phyloP scores from a whole-genome alignment of 1,140 invertebrate species.

The Rhynchophorus ferrugineus region DNA sequence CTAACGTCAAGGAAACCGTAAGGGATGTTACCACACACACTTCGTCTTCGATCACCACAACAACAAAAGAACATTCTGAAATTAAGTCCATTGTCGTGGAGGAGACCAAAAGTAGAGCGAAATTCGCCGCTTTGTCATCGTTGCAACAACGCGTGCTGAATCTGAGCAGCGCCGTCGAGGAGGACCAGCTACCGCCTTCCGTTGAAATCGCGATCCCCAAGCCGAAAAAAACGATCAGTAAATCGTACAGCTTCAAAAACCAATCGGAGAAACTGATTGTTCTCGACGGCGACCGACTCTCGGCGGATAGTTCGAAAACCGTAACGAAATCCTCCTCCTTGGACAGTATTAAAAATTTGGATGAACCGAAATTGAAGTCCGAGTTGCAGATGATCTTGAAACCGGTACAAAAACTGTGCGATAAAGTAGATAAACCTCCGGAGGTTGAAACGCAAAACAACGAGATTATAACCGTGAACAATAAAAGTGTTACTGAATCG shows the following conservation, averaged over 20 bases:
- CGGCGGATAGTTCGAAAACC: slow-evolving; percentile 9
- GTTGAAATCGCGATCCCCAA: slow-evolving; percentile 43
- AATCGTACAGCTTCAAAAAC: slow-evolving; percentile 57
- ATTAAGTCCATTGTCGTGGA: slow-evolving; percentile 19
- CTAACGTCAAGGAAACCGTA: slow-evolving; percentile 9
- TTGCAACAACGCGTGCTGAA: slow-evolving; percentile 42
- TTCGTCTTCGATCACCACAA: slow-evolving; percentile 3
- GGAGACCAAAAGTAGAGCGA: slow-evolving; percentile 37
- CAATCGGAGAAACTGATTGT: background rate
- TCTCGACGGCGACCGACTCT: slow-evolving; percentile 9
- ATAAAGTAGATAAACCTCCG: slow-evolving; percentile 9
- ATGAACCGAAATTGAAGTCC: slow-evolving; percentile 33
- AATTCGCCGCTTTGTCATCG: slow-evolving; percentile 45
- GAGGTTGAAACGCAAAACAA: slow-evolving; percentile 11
- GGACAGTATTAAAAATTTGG: slow-evolving; percentile 50
- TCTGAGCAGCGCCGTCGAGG: slow-evolving; percentile 25
- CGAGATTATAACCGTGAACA: background rate
- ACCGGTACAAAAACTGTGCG: background rate
- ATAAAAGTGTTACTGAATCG: background rate
- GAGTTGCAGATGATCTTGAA: slow-evolving; percentile 18
- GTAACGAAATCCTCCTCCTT: slow-evolving; percentile 39
- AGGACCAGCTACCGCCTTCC: slow-evolving; percentile 40
- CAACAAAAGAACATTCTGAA: slow-evolving; percentile 13
- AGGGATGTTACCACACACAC: slow-evolving; percentile 7
- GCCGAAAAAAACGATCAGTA: slow-evolving; percentile 54